phyloP scores from a whole-genome alignment of 2,888 invertebrate genomes.

The Drosophila quinaria region DNA sequence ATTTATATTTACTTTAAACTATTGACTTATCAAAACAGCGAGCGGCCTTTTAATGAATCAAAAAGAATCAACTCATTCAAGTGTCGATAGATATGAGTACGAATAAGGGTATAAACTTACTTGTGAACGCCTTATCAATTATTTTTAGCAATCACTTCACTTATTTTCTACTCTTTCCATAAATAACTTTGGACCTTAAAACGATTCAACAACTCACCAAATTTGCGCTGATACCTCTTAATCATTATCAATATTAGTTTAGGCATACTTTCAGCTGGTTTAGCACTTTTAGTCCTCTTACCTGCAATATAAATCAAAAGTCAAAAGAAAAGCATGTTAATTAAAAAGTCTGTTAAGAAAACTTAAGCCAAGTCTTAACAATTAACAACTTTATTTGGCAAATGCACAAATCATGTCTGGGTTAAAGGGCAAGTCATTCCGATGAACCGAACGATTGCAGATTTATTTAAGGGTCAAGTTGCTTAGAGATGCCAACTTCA shows the following conservation, averaged over 20 bases:
- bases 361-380: conserved; percentile 39
- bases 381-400: conserved; percentile 66
- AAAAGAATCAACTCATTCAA: conserved; percentile 20
- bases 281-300: conserved; percentile 47
- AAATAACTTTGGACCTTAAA: background rate
- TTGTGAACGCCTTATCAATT: background rate
- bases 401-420: conserved; percentile 65
- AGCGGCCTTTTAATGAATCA: conserved; percentile 23
- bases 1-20: conserved; percentile 34
- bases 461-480: conserved; percentile 4
- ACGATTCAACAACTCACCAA: conserved; percentile 25
- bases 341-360: conserved; percentile 49
- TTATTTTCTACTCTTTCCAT: background rate
- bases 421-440: conserved; percentile 22
- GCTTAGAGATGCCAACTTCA: background rate
- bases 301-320: conserved; percentile 54
- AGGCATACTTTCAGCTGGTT: conserved; percentile 21
- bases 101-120: background rate
- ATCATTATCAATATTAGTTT: conserved; percentile 5
- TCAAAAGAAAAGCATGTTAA: conserved; percentile 68
- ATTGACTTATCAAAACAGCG: conserved; percentile 48
- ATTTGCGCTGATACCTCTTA: background rate
- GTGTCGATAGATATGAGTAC: background rate
- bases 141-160: background rate
- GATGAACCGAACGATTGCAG: conserved; percentile 18